A percentile compares a stretch with the other conserved stretches of the same genome.
Evolutionary conservation across 1,140 invertebrate species (phyloP).

Genomic region (Phymorhynchus buccinoides): DNA sequence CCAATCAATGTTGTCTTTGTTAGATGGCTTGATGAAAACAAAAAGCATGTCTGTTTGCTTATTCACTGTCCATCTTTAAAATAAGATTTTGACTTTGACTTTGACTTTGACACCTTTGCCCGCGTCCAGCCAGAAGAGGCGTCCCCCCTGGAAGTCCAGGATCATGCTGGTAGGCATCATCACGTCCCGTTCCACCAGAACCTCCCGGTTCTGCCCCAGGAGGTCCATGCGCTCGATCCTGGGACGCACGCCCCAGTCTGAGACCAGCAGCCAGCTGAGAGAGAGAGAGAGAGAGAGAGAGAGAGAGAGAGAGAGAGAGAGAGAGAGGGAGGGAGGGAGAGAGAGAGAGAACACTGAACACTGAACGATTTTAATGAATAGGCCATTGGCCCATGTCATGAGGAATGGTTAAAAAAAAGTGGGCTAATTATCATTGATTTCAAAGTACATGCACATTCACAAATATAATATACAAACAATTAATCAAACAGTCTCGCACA

Average conservation of each 20-base stretch:
- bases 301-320: neutral
- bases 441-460: neutral
- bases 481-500: no score
- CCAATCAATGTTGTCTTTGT: no score
- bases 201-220: constrained; percentile 83
- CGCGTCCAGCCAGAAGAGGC: constrained; percentile 96
- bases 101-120: no score
- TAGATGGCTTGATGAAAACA: no score
- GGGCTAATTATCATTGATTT: neutral
- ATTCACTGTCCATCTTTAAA: no score
- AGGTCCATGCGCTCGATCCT: constrained; percentile 90
- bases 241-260: constrained; percentile 93
- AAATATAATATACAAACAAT: neutral
- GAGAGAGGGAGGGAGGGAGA: neutral
- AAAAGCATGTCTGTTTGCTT: no score
- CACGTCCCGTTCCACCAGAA: constrained; percentile 83
- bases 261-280: constrained; percentile 72
- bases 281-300: neutral
- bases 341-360: neutral
- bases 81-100: no score
- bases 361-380: neutral
- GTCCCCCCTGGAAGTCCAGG: constrained; percentile 93
- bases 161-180: constrained; percentile 94
- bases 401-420: neutral
- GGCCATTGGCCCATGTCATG: neutral